phyloP scores from a whole-genome alignment of 2,888 invertebrate genomes.

The Elmis aenea region DNA sequence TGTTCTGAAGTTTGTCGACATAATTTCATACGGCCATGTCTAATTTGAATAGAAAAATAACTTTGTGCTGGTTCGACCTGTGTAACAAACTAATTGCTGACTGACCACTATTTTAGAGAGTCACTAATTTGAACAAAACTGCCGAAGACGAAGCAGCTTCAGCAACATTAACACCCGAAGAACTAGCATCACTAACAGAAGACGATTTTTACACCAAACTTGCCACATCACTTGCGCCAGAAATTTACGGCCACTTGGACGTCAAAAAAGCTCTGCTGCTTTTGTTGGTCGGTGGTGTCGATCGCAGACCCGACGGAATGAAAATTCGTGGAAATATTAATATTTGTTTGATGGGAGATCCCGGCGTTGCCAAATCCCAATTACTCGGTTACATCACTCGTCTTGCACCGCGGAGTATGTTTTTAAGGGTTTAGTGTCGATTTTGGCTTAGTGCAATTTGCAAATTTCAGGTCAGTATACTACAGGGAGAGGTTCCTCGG shows the following conservation, averaged over 20 bases:
- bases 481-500: slow-evolving; percentile 93
- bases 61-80: not conserved
- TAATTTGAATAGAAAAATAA: not conserved
- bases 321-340: slow-evolving; percentile 97
- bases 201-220: slow-evolving; percentile 91
- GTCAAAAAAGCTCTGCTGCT: slow-evolving; percentile 95
- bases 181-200: slow-evolving; percentile 72
- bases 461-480: slow-evolving; percentile 73
- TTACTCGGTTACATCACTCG: slow-evolving; percentile 91
- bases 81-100: not conserved
- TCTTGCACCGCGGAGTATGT: slow-evolving; percentile 76
- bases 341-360: slow-evolving; percentile 99
- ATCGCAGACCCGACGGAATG: slow-evolving; percentile 87
- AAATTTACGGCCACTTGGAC: slow-evolving; percentile 97
- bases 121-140: slow-evolving; percentile 78
- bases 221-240: slow-evolving; percentile 92
- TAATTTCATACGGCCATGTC: slow-evolving; percentile 5
- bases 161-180: slow-evolving; percentile 74
- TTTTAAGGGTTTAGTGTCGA: not conserved
- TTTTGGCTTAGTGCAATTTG: slow-evolving; percentile 1
- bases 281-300: slow-evolving; percentile 87
- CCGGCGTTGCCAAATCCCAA: slow-evolving; percentile 99
- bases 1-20: too few relatives aligned
- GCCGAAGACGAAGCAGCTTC: slow-evolving; percentile 71
- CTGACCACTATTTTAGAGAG: slow-evolving; percentile 59